Conservation (phyloP, 2,113 vertebrate species). For the Albula goreensis region DNA sequence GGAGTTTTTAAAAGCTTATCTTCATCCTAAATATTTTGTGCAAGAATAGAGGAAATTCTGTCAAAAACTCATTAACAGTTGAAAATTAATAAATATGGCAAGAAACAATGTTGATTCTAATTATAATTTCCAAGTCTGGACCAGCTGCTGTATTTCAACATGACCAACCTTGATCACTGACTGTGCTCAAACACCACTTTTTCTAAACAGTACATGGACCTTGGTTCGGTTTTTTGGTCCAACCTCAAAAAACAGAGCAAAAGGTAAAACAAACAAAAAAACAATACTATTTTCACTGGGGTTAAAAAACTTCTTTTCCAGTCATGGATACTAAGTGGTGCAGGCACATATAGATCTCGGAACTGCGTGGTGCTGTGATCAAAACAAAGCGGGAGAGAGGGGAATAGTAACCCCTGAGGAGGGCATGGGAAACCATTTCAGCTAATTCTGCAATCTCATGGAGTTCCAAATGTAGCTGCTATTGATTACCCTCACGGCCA, state of each 20-base stretch:
- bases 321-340: no score
- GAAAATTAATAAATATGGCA: not conserved
- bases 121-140: constrained; percentile 29
- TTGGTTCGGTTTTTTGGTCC: no score
- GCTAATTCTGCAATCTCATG: constrained; percentile 41
- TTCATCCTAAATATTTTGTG: constrained; percentile 22
- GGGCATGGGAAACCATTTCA: constrained; percentile 17
- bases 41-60: constrained; percentile 29
- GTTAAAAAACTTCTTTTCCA: no score
- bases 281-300: no score
- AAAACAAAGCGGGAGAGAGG: not conserved
- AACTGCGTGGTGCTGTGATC: not conserved
- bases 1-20: constrained; percentile 46
- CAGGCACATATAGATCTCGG: not conserved
- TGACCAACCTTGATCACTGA: no score
- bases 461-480: constrained; percentile 41
- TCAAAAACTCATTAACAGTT: constrained; percentile 22
- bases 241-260: no score
- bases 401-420: constrained; percentile 8
- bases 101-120: constrained; percentile 30
- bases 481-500: constrained; percentile 39
- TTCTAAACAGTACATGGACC: no score
- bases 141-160: no score
- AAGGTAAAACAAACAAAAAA: no score
- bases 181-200: no score